phyloP scores from a whole-genome alignment of 2,888 invertebrate species.

The Iselma pallidipennis region DNA sequence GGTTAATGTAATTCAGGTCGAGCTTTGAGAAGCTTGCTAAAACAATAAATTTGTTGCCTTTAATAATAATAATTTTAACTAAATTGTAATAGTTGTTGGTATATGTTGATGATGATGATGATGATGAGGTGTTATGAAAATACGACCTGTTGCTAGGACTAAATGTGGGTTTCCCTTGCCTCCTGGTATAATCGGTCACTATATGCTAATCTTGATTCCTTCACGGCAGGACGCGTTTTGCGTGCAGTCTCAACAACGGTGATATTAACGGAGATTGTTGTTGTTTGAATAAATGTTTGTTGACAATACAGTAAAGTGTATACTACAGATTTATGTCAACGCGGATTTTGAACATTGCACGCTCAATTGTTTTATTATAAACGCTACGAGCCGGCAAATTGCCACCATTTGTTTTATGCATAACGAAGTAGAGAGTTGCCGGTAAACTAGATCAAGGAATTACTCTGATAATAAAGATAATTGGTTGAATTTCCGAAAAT shows the following conservation, averaged over 20 bases:
- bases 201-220: conserved; percentile 19
- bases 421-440: background rate
- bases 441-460: background rate
- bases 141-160: conserved; percentile 19
- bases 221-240: background rate
- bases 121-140: too few species aligned
- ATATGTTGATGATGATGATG: too few species aligned
- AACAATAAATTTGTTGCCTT: background rate
- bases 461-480: background rate
- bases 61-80: background rate
- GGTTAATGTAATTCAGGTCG: too few species aligned
- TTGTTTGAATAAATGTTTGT: background rate
- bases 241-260: background rate
- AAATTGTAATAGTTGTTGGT: too few species aligned
- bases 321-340: background rate
- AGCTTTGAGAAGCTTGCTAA: background rate
- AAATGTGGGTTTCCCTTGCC: too few species aligned
- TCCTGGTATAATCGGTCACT: too few species aligned
- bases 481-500: conserved; percentile 14
- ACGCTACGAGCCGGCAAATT: background rate
- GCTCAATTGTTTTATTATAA: background rate
- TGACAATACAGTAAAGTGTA: background rate
- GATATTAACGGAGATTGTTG: background rate
- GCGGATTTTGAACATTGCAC: background rate
- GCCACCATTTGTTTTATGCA: background rate